Percentiles rank a stretch among this genome's conserved stretches.
phyloP scores from a whole-genome alignment of 2,888 invertebrate species.

The Dermolepida albohirtum region DNA sequence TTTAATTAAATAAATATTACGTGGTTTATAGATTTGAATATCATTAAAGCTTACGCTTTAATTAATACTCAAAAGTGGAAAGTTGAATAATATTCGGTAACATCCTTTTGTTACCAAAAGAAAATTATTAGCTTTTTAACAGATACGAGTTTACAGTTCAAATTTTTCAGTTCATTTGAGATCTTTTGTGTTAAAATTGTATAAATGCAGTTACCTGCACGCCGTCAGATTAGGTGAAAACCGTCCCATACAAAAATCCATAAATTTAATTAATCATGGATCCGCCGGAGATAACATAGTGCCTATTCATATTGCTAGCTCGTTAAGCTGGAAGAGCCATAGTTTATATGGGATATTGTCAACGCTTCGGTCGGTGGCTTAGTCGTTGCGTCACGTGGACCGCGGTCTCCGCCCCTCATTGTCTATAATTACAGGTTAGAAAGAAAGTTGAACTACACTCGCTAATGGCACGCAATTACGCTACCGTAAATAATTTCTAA shows the following conservation, averaged over 20 bases:
- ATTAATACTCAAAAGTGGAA: too few relatives aligned
- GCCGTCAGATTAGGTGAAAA: conserved; percentile 13
- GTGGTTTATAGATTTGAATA: too few relatives aligned
- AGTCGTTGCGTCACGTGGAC: conserved; percentile 54
- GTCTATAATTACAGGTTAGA: conserved; percentile 63
- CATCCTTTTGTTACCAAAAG: too few relatives aligned
- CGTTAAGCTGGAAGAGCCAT: conserved; percentile 52
- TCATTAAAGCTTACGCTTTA: too few relatives aligned
- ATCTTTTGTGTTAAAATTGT: conserved; percentile 1
- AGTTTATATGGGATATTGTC: conserved; percentile 55
- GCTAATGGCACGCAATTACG: conserved; percentile 62
- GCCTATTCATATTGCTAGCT: conserved; percentile 52
- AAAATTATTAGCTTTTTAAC: too few relatives aligned
- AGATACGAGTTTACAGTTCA: too few relatives aligned
- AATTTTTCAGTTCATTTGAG: not conserved
- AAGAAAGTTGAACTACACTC: conserved; percentile 50
- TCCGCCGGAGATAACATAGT: conserved; percentile 49
- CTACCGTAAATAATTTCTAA: conserved; percentile 59
- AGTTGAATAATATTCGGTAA: too few relatives aligned
- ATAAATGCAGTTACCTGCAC: conserved; percentile 6
- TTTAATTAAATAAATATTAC: too few relatives aligned
- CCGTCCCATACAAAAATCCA: conserved; percentile 33
- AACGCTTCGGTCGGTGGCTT: conserved; percentile 49
- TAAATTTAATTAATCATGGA: conserved; percentile 47
- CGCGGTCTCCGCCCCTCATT: conserved; percentile 59